Conservation (phyloP, 2,888 invertebrate genomes). For the Iphiclides podalirius region DNA sequence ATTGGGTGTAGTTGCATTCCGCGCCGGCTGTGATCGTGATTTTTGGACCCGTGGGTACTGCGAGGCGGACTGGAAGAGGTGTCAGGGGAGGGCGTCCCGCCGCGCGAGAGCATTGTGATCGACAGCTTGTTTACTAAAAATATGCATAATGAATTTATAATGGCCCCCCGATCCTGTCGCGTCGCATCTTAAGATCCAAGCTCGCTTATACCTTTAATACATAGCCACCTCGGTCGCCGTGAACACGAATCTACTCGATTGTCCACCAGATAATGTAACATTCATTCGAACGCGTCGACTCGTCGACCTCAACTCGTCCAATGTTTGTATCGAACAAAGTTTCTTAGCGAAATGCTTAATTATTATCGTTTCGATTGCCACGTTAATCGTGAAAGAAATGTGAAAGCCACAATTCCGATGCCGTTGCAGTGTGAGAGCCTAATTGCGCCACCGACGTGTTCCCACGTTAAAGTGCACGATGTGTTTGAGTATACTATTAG, state of each 20-base stretch:
- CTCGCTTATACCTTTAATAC: slow-evolving; percentile 29
- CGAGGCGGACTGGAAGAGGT: slow-evolving; percentile 51
- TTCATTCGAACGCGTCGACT: background rate
- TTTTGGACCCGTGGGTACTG: slow-evolving; percentile 53
- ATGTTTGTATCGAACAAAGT: too few species aligned
- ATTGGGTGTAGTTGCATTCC: slow-evolving; percentile 37
- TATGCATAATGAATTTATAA: slow-evolving; percentile 81
- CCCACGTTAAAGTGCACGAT: slow-evolving; percentile 75
- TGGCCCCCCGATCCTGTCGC: slow-evolving; percentile 58
- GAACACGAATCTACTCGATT: too few species aligned
- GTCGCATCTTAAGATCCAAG: slow-evolving; percentile 44
- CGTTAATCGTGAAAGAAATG: slow-evolving; percentile 26
- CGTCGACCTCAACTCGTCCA: too few species aligned
- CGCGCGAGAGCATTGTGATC: slow-evolving; percentile 73
- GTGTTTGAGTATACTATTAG: slow-evolving; percentile 75
- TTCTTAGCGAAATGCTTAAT: too few species aligned
- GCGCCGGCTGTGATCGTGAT: slow-evolving; percentile 43
- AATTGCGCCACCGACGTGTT: slow-evolving; percentile 73
- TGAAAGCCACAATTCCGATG: slow-evolving; percentile 41
- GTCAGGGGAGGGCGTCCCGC: slow-evolving; percentile 69
- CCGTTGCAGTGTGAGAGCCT: slow-evolving; percentile 39
- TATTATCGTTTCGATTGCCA: slow-evolving; percentile 13
- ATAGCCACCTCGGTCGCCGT: background rate
- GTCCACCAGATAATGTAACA: too few species aligned
- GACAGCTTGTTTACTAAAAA: slow-evolving; percentile 81